Evolutionary conservation across 2,797 vertebrate species (phyloP).

Genomic region (Poecilia wingei): DNA sequence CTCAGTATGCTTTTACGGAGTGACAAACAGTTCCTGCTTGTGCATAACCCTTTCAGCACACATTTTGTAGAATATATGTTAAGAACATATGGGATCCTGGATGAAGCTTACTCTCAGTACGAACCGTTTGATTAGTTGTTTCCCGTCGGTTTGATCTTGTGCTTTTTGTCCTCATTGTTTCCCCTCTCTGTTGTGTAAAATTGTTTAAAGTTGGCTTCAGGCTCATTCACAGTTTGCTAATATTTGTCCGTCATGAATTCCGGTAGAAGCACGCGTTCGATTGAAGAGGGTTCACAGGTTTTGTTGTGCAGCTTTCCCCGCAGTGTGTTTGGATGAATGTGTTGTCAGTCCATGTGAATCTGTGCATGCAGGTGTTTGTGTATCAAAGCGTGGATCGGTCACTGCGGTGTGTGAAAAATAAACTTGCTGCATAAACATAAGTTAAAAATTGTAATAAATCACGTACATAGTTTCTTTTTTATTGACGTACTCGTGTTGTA

Average conservation of each 20-base stretch:
- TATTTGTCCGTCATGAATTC: slow-evolving; percentile 44
- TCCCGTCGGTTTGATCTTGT: slow-evolving; percentile 39
- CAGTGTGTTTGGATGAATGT: slow-evolving; percentile 53
- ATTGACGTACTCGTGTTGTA: neutral
- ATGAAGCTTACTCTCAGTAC: neutral
- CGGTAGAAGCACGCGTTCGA: slow-evolving; percentile 48
- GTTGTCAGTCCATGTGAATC: slow-evolving; percentile 33
- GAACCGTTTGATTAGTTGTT: slow-evolving; percentile 13
- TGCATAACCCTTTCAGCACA: neutral
- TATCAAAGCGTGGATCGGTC: slow-evolving; percentile 13
- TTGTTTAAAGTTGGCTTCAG: slow-evolving; percentile 24
- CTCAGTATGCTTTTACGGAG: neutral
- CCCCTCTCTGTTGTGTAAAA: slow-evolving; percentile 18
- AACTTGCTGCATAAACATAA: neutral
- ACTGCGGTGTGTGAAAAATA: neutral
- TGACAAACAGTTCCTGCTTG: neutral
- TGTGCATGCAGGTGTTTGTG: slow-evolving; percentile 48
- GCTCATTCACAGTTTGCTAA: slow-evolving; percentile 38
- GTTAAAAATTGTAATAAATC: neutral
- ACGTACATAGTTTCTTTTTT: neutral
- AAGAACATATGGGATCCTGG: neutral
- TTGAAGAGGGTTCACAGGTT: slow-evolving; percentile 23
- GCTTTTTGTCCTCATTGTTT: slow-evolving; percentile 41
- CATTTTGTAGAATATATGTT: neutral
- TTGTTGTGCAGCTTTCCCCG: slow-evolving; percentile 49